phyloP scores from a whole-genome alignment of 2,113 vertebrate genomes.

The Microcebus tavaratra region DNA sequence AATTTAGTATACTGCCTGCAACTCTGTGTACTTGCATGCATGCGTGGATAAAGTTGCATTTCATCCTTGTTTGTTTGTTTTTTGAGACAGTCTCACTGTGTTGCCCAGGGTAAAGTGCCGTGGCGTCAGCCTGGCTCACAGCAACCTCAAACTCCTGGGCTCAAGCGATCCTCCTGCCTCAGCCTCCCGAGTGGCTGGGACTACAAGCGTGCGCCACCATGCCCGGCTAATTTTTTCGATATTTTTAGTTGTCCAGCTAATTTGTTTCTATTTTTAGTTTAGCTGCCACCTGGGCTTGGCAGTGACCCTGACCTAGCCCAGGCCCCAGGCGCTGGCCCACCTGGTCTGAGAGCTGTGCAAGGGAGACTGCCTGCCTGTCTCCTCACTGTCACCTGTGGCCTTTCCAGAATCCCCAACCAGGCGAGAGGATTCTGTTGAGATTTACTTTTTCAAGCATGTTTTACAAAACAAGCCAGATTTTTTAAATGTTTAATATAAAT shows the following conservation, averaged over 20 bases:
- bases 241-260: too few species aligned
- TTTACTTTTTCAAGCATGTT: slow-evolving; percentile 46
- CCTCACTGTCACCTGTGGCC: neutral
- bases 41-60: neutral
- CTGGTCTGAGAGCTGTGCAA: neutral
- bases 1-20: neutral
- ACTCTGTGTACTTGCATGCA: neutral
- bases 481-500: slow-evolving; percentile 49
- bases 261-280: neutral
- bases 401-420: neutral
- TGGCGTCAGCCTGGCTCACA: too few species aligned
- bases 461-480: slow-evolving; percentile 56
- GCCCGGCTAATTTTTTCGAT: too few species aligned
- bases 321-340: neutral
- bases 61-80: neutral
- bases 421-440: slow-evolving; percentile 1
- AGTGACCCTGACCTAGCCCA: neutral
- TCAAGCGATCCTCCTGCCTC: too few species aligned
- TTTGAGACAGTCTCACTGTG: too few species aligned
- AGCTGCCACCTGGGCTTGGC: neutral
- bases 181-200: too few species aligned
- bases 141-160: too few species aligned
- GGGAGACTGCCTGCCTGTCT: neutral
- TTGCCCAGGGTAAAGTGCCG: too few species aligned
- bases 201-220: too few species aligned